phyloP scores from a whole-genome alignment of 2,797 vertebrate genomes.

The Benthosema pterotum region DNA sequence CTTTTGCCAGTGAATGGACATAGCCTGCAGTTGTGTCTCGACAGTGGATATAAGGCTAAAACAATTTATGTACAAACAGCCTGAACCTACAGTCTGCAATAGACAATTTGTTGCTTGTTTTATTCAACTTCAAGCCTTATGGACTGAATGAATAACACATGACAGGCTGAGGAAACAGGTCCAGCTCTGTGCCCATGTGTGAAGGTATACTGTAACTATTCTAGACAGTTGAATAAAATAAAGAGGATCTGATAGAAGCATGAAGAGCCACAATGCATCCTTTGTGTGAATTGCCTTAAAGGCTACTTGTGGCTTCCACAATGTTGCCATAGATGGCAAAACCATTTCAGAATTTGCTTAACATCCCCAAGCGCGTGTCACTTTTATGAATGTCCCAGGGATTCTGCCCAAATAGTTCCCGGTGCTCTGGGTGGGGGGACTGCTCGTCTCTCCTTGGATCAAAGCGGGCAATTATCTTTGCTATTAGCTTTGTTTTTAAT shows the following conservation, averaged over 20 bases:
- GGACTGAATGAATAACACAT: conserved; percentile 25
- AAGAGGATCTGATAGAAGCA: conserved; percentile 30
- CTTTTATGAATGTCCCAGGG: neutral
- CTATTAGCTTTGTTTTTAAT: conserved; percentile 45
- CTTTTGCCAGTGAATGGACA: too few relatives aligned
- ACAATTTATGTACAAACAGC: neutral
- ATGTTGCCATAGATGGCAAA: conserved; percentile 8
- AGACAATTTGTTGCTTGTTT: conserved; percentile 48
- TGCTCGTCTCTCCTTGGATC: conserved; percentile 11
- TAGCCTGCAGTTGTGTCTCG: too few relatives aligned
- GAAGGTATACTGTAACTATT: conserved; percentile 31
- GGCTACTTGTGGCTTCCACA: neutral
- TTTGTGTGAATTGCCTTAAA: conserved; percentile 13
- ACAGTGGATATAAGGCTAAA: too few relatives aligned
- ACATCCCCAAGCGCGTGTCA: neutral
- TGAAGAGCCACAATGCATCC: neutral
- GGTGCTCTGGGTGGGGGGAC: neutral
- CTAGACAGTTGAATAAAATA: conserved; percentile 15
- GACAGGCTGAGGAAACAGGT: conserved; percentile 57
- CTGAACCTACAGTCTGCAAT: conserved; percentile 32
- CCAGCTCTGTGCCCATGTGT: conserved; percentile 5
- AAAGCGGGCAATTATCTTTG: conserved; percentile 36
- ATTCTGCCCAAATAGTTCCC: neutral
- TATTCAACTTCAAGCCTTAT: neutral
- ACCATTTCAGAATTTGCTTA: neutral